Evolutionary conservation across 2,888 invertebrate genomes (phyloP), one percentile per base, ranked within the genome.

Genomic region (Alsophila aescularia): DNA sequence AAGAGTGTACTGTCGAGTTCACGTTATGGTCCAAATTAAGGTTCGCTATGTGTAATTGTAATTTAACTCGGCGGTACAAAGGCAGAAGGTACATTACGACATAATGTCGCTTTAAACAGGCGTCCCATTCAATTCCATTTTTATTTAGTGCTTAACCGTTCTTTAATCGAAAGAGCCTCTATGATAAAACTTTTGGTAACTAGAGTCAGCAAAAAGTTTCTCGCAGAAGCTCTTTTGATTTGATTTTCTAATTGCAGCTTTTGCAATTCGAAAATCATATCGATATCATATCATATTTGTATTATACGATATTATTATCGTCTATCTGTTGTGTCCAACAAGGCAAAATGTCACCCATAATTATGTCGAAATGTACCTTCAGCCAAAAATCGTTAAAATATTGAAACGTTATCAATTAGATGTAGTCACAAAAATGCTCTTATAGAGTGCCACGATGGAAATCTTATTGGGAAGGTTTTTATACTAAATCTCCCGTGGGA

Each of bases 401-500:
- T 56, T 58, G 47, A 51, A 48, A 36, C 36, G 42, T 59, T 64
- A 70, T 67, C 62, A 61, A 63, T 67, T 74, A 76, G 70, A 44
- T 63, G 62, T 76, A 77, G 77, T 75, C 67, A 72, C 75, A 74
- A 72, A 67, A 70, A 75, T 77, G 77, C 73, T 81, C 75, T 75
- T 73, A 72, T 64, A 69, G 73, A 69, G 79, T 77, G 78, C 78
- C 78, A 75, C 77, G 66, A 58, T 60, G 18, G 34, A 35, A 39
- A 45, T 58, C 60, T 64, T 63, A 72, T 72, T 75, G 70, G 72
- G 71, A 81, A 81, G 76, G 76, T 81, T 79, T 72, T 73, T 72
- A 75, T 73, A 74, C 61, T 66, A 58, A 57, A 76, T 81, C 83
- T 78, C 78, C 59, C 31, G 57, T 56, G 81, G 83, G 81, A 83